Base-by-base conservation (phyloP, 2,888 invertebrate species). In the Campaea margaritaria region DNA sequence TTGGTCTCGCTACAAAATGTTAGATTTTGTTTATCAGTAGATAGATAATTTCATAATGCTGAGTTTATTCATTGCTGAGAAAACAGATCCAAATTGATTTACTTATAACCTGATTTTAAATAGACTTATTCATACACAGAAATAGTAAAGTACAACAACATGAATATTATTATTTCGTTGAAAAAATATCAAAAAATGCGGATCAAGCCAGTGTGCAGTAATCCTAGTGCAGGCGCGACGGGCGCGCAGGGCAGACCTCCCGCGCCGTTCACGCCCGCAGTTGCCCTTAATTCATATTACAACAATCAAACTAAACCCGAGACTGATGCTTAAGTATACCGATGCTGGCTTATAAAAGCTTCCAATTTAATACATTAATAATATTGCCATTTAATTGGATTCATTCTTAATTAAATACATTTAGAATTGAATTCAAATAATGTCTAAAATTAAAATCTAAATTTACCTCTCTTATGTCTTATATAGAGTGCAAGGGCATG, bases 51-150 rank as follows among this genome's bases (percentile, higher is more conserved):
- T 89, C 86, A 89, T 91, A 87, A 89, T 88, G 87, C 86, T 76
- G 85, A 75, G 78, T 82, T 80, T 67, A 58, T 65, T 56, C 7
- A 80, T 78, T 77, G 82, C 87, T 83, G 87, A 88, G 86, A 91
- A 91, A 91, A 91, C 86, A 79, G 82, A 80, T 91, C 87, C 84
- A 91, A 91, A 91, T 91, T 90, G 91, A 91, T 91, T 91, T 87
- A 84, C 75, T 81, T 85, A 86, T 82, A 86, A 89, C 90, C 84
- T 90, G 91, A 91, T 91, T 91, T 87, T 86, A 87, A 86, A 87
- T 87, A 88, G 83, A 86, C 85, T 86, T 90, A 86, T 85, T 81
- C 79, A 79, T 82, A 88, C 78, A 86, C 79, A 87, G 85, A 84
- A 81, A 88, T 87, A 86, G 83, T 86, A 87, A 85, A n/a, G n/a